These are phyloP conservation scores for Hypomecis punctinalis DNA, from an alignment of 2,888 invertebrate genomes.

Conservation along the genomic window DNA sequence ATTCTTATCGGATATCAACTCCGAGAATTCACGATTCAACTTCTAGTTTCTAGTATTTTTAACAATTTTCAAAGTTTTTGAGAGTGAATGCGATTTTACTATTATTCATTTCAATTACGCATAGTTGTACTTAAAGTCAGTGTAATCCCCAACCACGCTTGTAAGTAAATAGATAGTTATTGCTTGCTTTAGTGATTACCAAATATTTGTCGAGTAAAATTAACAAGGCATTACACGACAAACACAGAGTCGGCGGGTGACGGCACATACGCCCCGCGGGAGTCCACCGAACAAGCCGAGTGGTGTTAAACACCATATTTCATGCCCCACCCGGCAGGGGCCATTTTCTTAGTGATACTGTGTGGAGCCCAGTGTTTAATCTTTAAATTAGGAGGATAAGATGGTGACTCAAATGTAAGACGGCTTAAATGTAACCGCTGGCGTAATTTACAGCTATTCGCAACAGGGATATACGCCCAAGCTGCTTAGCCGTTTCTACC, in stretches of 20 bases:
- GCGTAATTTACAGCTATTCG: too few relatives aligned
- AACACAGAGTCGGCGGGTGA: slow-evolving; percentile 39
- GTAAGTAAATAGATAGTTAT: slow-evolving; percentile 9
- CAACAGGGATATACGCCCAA: too few relatives aligned
- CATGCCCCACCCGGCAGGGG: slow-evolving; percentile 71
- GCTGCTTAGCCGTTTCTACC: too few relatives aligned
- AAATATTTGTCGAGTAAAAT: slow-evolving; percentile 41
- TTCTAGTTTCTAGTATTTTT: too few relatives aligned
- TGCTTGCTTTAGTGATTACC: slow-evolving; percentile 22
- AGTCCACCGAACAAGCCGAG: slow-evolving; percentile 67
- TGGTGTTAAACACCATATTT: slow-evolving; percentile 83
- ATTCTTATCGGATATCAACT: too few relatives aligned
- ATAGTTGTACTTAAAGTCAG: too few relatives aligned
- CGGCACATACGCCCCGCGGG: slow-evolving; percentile 57
- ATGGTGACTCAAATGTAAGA: not conserved
- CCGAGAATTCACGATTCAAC: too few relatives aligned
- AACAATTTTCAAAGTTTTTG: too few relatives aligned
- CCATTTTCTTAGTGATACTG: slow-evolving; percentile 60
- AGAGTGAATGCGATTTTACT: too few relatives aligned
- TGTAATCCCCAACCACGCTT: not conserved
- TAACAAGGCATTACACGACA: slow-evolving; percentile 28
- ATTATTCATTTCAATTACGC: too few relatives aligned
- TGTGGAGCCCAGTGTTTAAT: slow-evolving; percentile 17
- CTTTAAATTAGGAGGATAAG: not conserved
- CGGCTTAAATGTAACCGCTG: too few relatives aligned